Conservation (phyloP, 1,140 invertebrate species). For the Cydia fagiglandana region DNA sequence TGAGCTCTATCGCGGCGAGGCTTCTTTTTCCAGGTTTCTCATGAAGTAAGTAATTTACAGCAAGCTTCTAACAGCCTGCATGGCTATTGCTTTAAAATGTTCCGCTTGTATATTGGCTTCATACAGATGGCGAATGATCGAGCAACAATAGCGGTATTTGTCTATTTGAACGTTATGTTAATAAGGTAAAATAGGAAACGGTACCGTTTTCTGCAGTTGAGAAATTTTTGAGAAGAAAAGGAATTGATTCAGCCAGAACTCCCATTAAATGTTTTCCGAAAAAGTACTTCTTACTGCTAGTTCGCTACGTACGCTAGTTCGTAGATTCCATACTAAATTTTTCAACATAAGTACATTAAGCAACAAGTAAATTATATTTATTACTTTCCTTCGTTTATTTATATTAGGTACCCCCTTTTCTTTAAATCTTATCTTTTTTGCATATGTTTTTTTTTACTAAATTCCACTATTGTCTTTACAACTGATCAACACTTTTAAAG, state of each 20-base stretch:
- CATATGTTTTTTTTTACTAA: no score
- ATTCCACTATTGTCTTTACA: not conserved
- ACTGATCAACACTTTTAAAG: constrained; percentile 50
- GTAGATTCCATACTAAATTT: not conserved
- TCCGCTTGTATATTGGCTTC: constrained; percentile 41
- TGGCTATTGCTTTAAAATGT: constrained; percentile 44
- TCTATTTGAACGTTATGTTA: not conserved
- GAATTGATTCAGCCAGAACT: no score
- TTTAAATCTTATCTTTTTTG: no score
- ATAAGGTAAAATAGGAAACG: not conserved
- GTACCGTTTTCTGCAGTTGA: not conserved
- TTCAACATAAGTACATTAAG: not conserved
- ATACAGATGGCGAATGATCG: not conserved
- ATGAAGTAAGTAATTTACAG: constrained; percentile 10
- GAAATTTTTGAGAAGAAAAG: no score
- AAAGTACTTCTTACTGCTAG: not conserved
- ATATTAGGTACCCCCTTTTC: not conserved
- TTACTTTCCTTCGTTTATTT: constrained; percentile 35
- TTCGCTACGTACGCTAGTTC: not conserved
- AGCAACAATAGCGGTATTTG: no score
- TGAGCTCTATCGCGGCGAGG: constrained; percentile 6
- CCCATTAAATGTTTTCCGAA: not conserved
- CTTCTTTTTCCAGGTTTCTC: not conserved
- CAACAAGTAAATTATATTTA: constrained; percentile 28
- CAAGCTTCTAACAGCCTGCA: constrained; percentile 35